Evolutionary conservation across 2,797 vertebrate genomes (phyloP).

Genomic region (Varecia variegata): DNA sequence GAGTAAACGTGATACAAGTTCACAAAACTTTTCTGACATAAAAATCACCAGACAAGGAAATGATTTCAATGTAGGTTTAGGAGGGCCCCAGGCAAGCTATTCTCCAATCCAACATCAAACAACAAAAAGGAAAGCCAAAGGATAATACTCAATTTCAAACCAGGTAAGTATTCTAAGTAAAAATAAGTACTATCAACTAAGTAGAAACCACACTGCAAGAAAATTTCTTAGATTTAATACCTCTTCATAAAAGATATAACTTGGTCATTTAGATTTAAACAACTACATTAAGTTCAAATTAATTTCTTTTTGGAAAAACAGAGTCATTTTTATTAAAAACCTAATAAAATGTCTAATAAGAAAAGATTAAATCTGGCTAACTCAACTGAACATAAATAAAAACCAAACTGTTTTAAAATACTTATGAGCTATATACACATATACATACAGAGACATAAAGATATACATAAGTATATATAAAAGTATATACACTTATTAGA

Average conservation of each 20-base stretch:
- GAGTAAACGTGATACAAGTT: slow-evolving; percentile 39
- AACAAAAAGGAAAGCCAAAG: neutral
- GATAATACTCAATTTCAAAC: neutral
- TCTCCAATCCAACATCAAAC: slow-evolving; percentile 43
- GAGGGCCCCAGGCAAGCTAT: neutral
- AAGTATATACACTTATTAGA: neutral
- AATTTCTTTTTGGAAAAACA: slow-evolving; percentile 46
- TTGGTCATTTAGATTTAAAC: slow-evolving; percentile 8
- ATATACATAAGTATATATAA: neutral
- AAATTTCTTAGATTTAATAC: neutral
- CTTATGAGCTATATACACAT: neutral
- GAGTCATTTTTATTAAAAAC: slow-evolving; percentile 18
- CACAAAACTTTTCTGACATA: slow-evolving; percentile 45
- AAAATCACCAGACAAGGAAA: slow-evolving; percentile 40
- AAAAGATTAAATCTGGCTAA: slow-evolving; percentile 22
- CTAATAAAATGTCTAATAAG: slow-evolving; percentile 38
- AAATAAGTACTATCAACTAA: neutral
- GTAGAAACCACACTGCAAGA: neutral
- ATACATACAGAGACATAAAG: neutral
- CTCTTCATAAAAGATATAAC: neutral
- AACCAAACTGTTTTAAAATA: neutral
- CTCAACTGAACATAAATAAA: neutral
- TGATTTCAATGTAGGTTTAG: slow-evolving; percentile 17
- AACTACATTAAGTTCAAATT: neutral
- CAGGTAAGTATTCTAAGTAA: neutral